Percentiles rank a stretch among this genome's conserved stretches.
phyloP scores from a whole-genome alignment of 92 coral and sea anemone genomes.

The Palythoa caribaeorum region DNA sequence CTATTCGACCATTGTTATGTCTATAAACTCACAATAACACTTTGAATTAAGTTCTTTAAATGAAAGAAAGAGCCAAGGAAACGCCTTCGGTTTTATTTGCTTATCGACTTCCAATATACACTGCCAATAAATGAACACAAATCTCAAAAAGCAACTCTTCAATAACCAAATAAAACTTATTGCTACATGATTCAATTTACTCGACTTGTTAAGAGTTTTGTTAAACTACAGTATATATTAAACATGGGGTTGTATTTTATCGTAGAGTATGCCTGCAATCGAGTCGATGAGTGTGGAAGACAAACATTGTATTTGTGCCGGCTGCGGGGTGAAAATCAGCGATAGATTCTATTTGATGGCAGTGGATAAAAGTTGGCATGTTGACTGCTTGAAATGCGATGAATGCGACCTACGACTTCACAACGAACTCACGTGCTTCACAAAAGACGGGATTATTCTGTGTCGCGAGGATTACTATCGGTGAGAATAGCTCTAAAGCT shows the following conservation, averaged over 20 bases:
- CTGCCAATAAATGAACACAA: not conserved
- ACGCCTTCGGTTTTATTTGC: slow-evolving; percentile 37
- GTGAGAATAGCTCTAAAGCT: slow-evolving; percentile 55
- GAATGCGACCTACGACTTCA: slow-evolving; percentile 89
- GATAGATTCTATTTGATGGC: slow-evolving; percentile 95
- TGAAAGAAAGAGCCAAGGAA: slow-evolving; percentile 35
- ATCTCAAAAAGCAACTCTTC: not conserved
- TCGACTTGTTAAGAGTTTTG: not conserved
- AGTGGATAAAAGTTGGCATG: slow-evolving; percentile 92
- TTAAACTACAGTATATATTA: not conserved
- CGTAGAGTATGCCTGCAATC: slow-evolving; percentile 79
- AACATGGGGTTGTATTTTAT: slow-evolving; percentile 9
- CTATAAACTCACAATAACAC: slow-evolving; percentile 23
- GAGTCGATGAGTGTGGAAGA: slow-evolving; percentile 75
- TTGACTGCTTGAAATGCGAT: slow-evolving; percentile 90
- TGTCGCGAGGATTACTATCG: slow-evolving; percentile 94
- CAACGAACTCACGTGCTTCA: slow-evolving; percentile 93
- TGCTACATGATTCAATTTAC: not conserved
- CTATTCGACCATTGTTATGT: slow-evolving; percentile 40
- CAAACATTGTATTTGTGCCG: slow-evolving; percentile 81
- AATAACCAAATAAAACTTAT: not conserved
- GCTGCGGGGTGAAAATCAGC: slow-evolving; percentile 85
- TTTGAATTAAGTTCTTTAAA: slow-evolving; percentile 44
- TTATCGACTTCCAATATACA: slow-evolving; percentile 12
- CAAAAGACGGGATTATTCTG: slow-evolving; percentile 88